A percentile compares a stretch with the other conserved stretches of the same genome.
phyloP scores from a whole-genome alignment of 2,113 vertebrate species.

The Planiliza haematocheilus region DNA sequence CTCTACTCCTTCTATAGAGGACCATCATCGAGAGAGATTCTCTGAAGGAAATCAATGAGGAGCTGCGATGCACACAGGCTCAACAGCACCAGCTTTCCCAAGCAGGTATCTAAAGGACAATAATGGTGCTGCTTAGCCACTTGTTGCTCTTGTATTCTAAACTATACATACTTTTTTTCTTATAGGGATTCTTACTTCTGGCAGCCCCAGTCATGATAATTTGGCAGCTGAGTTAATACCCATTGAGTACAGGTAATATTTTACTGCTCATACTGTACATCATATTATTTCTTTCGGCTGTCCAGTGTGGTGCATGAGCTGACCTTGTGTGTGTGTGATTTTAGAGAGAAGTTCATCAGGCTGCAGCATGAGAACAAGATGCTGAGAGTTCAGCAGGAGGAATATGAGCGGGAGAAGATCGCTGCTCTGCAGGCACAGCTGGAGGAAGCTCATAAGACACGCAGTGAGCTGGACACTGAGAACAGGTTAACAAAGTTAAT shows the following conservation, averaged over 20 bases:
- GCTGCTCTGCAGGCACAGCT: constrained; percentile 88
- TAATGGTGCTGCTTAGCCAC: neutral
- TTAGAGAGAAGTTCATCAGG: constrained; percentile 93
- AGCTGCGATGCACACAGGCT: constrained; percentile 92
- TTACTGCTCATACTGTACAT: neutral
- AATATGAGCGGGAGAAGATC: constrained; percentile 90
- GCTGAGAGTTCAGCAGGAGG: constrained; percentile 93
- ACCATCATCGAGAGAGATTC: constrained; percentile 93
- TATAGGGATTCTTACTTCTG: constrained; percentile 81
- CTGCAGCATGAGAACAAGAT: constrained; percentile 98
- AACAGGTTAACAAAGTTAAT: constrained; percentile 77
- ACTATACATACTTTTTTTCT: neutral
- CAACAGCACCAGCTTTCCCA: constrained; percentile 92
- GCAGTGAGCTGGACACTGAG: constrained; percentile 91
- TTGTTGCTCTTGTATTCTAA: neutral
- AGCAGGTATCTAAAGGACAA: constrained; percentile 83
- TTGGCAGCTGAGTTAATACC: constrained; percentile 96
- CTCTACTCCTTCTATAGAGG: constrained; percentile 79
- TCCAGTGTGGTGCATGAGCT: neutral
- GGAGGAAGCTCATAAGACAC: constrained; percentile 89
- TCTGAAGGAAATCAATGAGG: constrained; percentile 95
- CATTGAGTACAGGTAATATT: constrained; percentile 91
- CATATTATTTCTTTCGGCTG: neutral
- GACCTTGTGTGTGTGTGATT: neutral
- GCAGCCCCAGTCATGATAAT: constrained; percentile 89